phyloP scores from a whole-genome alignment of 2,888 invertebrate species.

The Sipha maydis region DNA sequence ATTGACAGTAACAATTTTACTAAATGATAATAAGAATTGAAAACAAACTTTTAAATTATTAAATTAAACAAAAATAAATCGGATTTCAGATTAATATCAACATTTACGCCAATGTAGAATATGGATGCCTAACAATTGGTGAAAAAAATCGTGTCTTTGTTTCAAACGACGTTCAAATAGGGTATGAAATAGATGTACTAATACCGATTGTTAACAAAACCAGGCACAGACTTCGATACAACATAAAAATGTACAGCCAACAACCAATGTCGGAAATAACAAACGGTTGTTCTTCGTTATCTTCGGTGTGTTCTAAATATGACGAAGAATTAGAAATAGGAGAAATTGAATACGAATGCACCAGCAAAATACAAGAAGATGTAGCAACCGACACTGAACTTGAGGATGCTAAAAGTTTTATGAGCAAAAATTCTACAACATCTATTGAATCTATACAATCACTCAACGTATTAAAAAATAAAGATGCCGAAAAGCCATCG shows the following conservation, averaged over 20 bases:
- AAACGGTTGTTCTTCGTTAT: not conserved
- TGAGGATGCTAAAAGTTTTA: not conserved
- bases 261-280: not conserved
- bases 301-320: not conserved
- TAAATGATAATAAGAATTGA: not conserved
- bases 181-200: conserved; percentile 3
- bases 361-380: too few species aligned
- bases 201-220: conserved; percentile 46
- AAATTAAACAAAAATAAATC: not conserved
- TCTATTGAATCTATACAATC: not conserved
- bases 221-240: conserved; percentile 29
- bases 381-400: not conserved
- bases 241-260: not conserved
- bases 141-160: conserved; percentile 10
- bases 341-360: not conserved
- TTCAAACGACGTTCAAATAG: conserved; percentile 3
- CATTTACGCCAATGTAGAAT: conserved; percentile 35
- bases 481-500: not conserved
- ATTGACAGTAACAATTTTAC: not conserved
- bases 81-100: conserved; percentile 15
- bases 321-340: not conserved
- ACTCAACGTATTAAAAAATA: not conserved
- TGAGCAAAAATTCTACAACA: not conserved
- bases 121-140: conserved; percentile 20
- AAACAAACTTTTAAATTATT: not conserved